Base-by-base conservation (phyloP, 2,888 invertebrate genomes). In the Crossocerus cetratus region DNA sequence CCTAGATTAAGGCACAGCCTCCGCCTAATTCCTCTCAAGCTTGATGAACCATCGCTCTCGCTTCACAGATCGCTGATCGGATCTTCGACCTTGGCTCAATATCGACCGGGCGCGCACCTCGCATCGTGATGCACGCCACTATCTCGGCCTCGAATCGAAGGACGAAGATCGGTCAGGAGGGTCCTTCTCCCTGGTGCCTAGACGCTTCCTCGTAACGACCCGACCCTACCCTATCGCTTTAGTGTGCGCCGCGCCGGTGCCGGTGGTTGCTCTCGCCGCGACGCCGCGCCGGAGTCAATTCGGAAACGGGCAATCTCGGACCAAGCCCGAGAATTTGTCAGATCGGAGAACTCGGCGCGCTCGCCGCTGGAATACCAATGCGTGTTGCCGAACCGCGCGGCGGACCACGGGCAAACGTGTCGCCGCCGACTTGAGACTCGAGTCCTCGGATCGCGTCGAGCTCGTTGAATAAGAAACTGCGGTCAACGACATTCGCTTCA, bases 281-380 rank as follows among this genome's bases (percentile, higher is more conserved):
- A 44, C 78, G 72, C 74, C 82, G 44, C 58, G 44, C 53, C 45
- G 63, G 49, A 79, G 72, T 75, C 82, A 81, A 85, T 83, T 81
- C 73, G 78, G 75, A 84, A 77, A 74, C 76, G 74, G 65, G 66
- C 78, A 80, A 85, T 86, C 83, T 73, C 80, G 59, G 32, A 60
- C 21, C 42, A 54, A 63, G 64, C 66, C 72, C 56, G 75, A 72
- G 78, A 83, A 86, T 85, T 86, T 83, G 85, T 83, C 81, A 80
- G 80, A 76, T 82, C 77, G 83, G 74, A 76, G 74, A 43, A 43
- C 49, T 16, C 74, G 74, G 74, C 69, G 65, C 23, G 62, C 57
- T 76, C 79, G 81, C 71, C 68, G 74, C 65, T 75, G 78, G 84
- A 85, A 84, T 84, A 83, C 82, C 72, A 86, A 83, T 84, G 68